Evolutionary conservation across 2,888 invertebrate genomes (phyloP).

Genomic region (Sisyra nigra): DNA sequence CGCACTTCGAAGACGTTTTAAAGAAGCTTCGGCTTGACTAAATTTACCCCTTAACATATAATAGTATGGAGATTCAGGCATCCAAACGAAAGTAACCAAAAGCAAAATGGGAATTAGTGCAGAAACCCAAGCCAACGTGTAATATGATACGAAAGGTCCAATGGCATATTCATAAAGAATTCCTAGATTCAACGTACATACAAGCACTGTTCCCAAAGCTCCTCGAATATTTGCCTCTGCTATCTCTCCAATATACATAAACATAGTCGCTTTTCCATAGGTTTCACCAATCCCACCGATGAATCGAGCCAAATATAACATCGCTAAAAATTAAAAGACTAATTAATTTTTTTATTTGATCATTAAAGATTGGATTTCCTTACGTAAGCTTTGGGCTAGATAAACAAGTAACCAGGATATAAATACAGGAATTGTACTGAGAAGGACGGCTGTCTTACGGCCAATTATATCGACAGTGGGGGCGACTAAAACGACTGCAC

Average conservation of each 20-base stretch:
- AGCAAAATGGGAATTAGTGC: slow-evolving; percentile 3
- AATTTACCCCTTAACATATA: background rate
- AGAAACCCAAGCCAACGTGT: slow-evolving; percentile 4
- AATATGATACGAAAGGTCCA: slow-evolving; percentile 6
- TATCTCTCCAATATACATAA: slow-evolving; percentile 9
- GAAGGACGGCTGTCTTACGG: slow-evolving; percentile 4
- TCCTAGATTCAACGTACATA: slow-evolving; percentile 6
- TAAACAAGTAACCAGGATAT: slow-evolving; percentile 6
- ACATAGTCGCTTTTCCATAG: slow-evolving; percentile 7
- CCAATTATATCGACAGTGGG: slow-evolving; percentile 5
- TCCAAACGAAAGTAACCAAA: slow-evolving; percentile 3
- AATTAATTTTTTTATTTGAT: background rate
- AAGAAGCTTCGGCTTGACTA: background rate
- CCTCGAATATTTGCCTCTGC: slow-evolving; percentile 6
- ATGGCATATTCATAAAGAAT: slow-evolving; percentile 6
- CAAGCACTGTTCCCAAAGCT: slow-evolving; percentile 7
- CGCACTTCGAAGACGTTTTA: slow-evolving; percentile 2
- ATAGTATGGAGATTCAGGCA: slow-evolving; percentile 8
- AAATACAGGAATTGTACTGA: slow-evolving; percentile 5
- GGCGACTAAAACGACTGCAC: slow-evolving; percentile 5
- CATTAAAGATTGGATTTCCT: background rate
- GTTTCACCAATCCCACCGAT: slow-evolving; percentile 7
- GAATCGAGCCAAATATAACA: slow-evolving; percentile 6
- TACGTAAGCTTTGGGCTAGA: slow-evolving; percentile 2
- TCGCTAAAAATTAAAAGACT: slow-evolving; percentile 6